A percentile compares a stretch with the other conserved stretches of the same genome.
Conservation (phyloP, 2,113 vertebrate genomes). For the western clawed frog (Xenopus tropicalis) region UCB_Xtro_10.0 CM004447.2:45459001-45459500, state of each 20-base stretch:
- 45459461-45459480: too few species aligned
- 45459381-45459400: too few species aligned
- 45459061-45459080: too few species aligned
- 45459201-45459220: slow-evolving; percentile 87
- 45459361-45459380: not conserved
- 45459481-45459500: too few species aligned
- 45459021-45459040: too few species aligned
- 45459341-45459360: not conserved
- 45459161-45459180: slow-evolving; percentile 82
- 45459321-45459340: not conserved
- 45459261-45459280: not conserved
- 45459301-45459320: not conserved
- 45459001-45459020: too few species aligned
- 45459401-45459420: too few species aligned
- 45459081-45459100: too few species aligned
- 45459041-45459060: too few species aligned
- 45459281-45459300: not conserved
- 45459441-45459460: too few species aligned
- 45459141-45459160: slow-evolving; percentile 95
- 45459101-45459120: slow-evolving; percentile 70
- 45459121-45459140: slow-evolving; percentile 93
- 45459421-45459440: too few species aligned
- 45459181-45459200: slow-evolving; percentile 84
- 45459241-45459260: not conserved
- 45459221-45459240: not conserved